These are phyloP conservation scores for Dendrolimus pini DNA, from an alignment of 2,888 invertebrate species.

Conservation along the genomic window DNA sequence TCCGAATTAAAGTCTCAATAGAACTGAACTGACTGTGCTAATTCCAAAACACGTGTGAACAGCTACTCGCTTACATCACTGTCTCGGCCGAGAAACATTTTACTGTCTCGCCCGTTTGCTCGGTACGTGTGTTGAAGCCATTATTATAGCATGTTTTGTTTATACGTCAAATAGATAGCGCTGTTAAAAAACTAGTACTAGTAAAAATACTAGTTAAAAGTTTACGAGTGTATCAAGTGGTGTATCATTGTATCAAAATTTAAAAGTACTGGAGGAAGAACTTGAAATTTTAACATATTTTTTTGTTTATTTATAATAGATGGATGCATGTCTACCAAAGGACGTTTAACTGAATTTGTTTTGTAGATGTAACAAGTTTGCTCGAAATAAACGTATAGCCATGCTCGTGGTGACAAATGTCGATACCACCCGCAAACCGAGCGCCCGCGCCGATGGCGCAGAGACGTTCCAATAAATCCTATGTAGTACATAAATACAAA, in stretches of 20 bases:
- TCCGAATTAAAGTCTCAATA: conserved; percentile 6
- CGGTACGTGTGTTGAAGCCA: conserved; percentile 5
- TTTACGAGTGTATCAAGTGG: too few species aligned
- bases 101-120: conserved; percentile 4
- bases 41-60: conserved; percentile 13
- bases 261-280: too few species aligned
- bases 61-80: conserved; percentile 10
- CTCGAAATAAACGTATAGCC: too few species aligned
- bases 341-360: too few species aligned
- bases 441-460: conserved; percentile 32
- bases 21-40: conserved; percentile 13
- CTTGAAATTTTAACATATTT: too few species aligned
- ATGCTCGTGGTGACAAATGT: conserved; percentile 56
- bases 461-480: conserved; percentile 53
- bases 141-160: conserved; percentile 10
- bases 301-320: too few species aligned
- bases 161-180: conserved; percentile 7
- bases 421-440: conserved; percentile 66
- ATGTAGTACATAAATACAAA: conserved; percentile 8
- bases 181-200: too few species aligned
- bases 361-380: too few species aligned
- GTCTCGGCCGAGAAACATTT: conserved; percentile 9
- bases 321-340: too few species aligned
- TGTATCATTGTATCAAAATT: too few species aligned
- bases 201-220: too few species aligned